Evolutionary conservation across 2,113 vertebrate species (phyloP), one percentile per base, ranked within the genome.

Genomic region (Rhinolophus sinicus): DNA sequence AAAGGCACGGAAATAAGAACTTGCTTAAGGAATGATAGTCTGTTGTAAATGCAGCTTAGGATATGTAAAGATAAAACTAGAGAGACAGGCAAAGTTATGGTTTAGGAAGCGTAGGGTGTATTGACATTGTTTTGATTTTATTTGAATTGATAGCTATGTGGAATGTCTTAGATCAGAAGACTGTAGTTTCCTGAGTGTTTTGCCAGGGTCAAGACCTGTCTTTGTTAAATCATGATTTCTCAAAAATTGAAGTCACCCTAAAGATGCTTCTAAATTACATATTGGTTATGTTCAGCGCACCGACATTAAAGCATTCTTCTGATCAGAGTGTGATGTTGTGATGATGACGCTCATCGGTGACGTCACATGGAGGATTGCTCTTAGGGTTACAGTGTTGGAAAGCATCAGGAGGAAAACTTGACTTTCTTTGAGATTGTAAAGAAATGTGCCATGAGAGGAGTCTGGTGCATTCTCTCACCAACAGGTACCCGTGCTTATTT

Each of bases 221-320:
- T 90, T 97, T 87, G 81, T 52, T 95, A 72, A 96, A 69, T 95
- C 93, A 94, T 80, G 67, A 44, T 87, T 96, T 88, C 78, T 93
- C 81, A 95, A 52, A 97, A 94, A 50, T 77, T 88, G 81, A 94
- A 85, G 76, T 95, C 76, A 94, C 60, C 30, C 24, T 77, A 82
- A 96, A 93, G 54, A 87, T 73, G 62, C 18, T 96, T 87, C 50
- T 88, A 65, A 81, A 67, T 78, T 94, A 82, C 18, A 33, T 72
- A 40, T 62, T 82, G 80, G 64, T 89, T 86, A 65, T 94, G 94
- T 87, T 90, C 35, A 78, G 44, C 12, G n/a, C 94, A 78, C 80
- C 1, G 1, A 6, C 38, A 40, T 95, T 52, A 88, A 28, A 92
- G 54, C 33, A 52, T 10, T 72, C 69, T 73, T 96, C 33, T 82